Percentiles rank a stretch among this genome's conserved stretches.
Conservation (phyloP, 1,140 invertebrate species). For the Danaus melanippus region DNA sequence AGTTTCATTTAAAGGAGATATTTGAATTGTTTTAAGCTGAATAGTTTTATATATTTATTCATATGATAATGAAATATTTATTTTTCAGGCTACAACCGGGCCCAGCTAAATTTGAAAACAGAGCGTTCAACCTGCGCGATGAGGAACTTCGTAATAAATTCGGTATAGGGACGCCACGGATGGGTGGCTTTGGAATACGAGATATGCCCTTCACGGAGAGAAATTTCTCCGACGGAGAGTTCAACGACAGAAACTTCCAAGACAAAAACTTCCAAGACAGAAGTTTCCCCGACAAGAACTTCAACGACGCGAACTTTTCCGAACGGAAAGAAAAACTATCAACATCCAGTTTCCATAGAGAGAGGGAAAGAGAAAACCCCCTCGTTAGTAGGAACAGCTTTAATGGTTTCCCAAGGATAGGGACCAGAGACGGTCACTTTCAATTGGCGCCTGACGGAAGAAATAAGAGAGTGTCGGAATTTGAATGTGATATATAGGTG, state of each 20-base stretch:
- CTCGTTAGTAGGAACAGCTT: slow-evolving; percentile 67
- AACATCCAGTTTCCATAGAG: slow-evolving; percentile 64
- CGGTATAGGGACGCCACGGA: slow-evolving; percentile 54
- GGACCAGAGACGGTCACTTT: slow-evolving; percentile 51
- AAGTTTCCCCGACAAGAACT: slow-evolving; percentile 43
- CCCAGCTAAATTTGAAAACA: slow-evolving; percentile 52
- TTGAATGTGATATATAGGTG: slow-evolving; percentile 75
- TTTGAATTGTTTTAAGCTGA: not conserved
- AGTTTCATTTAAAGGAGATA: no score
- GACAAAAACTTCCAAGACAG: slow-evolving; percentile 44
- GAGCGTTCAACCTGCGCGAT: slow-evolving; percentile 54
- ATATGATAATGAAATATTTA: slow-evolving; percentile 6
- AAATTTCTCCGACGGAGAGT: slow-evolving; percentile 49
- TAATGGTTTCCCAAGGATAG: slow-evolving; percentile 57
- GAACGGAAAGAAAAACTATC: slow-evolving; percentile 65
- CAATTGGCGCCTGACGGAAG: slow-evolving; percentile 58
- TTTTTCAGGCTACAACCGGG: slow-evolving; percentile 45
- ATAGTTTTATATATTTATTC: not conserved
- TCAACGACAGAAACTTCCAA: slow-evolving; percentile 48
- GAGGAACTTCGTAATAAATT: slow-evolving; percentile 57
- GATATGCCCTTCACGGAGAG: slow-evolving; percentile 55
- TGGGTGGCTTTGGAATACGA: slow-evolving; percentile 60
- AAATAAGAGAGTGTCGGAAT: slow-evolving; percentile 73
- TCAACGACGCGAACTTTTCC: slow-evolving; percentile 54
- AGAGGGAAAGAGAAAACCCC: slow-evolving; percentile 58